Percentiles rank a stretch among this genome's conserved stretches.
These are phyloP conservation scores for Corythaixoides concolor DNA, from an alignment of 2,113 vertebrate genomes.

Conservation along the genomic window DNA sequence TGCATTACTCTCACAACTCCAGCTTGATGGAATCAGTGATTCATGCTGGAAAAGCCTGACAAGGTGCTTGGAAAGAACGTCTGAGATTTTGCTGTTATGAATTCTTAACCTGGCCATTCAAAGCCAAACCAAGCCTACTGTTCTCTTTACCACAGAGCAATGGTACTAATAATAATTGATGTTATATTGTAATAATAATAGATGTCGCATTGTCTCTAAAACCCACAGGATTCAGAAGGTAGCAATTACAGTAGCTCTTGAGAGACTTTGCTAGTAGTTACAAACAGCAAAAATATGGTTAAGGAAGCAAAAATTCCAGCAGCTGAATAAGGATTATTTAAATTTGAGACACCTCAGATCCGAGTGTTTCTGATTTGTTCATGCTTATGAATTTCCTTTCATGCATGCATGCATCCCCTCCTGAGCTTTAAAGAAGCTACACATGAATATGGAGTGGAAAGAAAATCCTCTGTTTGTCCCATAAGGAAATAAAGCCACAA, in stretches of 20 bases:
- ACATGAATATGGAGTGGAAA: background rate
- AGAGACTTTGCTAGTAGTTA: background rate
- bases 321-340: conserved; percentile 12
- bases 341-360: background rate
- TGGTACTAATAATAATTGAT: background rate
- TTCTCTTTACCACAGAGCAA: background rate
- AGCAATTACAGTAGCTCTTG: background rate
- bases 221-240: background rate
- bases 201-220: background rate
- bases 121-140: background rate
- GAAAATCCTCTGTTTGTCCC: background rate
- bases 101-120: background rate
- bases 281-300: background rate
- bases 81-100: background rate
- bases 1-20: background rate
- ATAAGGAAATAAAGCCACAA: background rate
- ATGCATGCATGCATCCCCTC: background rate
- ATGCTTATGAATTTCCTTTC: background rate
- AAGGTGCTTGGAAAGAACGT: background rate
- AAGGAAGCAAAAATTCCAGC: background rate
- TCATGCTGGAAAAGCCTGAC: background rate
- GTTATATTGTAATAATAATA: background rate
- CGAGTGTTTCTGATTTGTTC: background rate
- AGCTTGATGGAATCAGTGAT: background rate
- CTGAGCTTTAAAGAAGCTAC: background rate